Conservation (phyloP, 2,797 vertebrate species). For the Cryptoprocta ferox region DNA sequence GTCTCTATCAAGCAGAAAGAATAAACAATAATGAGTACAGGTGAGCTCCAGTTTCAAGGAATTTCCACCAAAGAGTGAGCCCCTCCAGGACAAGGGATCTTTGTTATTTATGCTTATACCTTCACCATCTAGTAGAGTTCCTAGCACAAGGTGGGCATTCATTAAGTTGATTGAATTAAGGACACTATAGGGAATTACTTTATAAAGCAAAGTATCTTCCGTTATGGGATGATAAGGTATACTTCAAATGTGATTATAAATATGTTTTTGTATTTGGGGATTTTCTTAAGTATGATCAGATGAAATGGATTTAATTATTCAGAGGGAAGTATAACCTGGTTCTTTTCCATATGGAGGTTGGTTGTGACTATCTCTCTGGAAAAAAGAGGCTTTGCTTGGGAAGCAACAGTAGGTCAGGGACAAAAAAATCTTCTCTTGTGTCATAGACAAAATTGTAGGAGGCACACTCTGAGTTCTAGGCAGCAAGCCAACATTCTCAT, state of each 20-base stretch:
- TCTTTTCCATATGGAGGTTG: conserved; percentile 1
- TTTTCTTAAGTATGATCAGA: conserved; percentile 25
- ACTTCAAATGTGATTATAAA: conserved; percentile 9
- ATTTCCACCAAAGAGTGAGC: neutral
- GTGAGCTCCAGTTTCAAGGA: neutral
- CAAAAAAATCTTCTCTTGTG: neutral
- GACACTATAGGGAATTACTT: neutral
- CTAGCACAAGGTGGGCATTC: neutral
- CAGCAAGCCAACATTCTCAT: neutral
- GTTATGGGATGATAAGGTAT: neutral
- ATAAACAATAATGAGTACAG: neutral
- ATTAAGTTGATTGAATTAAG: neutral
- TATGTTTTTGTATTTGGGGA: neutral
- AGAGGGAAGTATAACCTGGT: conserved; percentile 26
- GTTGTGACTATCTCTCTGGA: conserved; percentile 37
- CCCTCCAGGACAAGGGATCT: neutral
- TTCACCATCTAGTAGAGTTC: neutral
- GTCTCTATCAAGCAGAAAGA: neutral
- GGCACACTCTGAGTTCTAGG: neutral
- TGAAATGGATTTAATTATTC: conserved; percentile 22
- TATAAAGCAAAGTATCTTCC: conserved; percentile 18
- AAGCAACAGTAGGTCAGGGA: neutral
- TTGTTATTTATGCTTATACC: neutral
- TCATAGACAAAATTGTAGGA: conserved; percentile 9
- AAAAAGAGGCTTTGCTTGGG: conserved; percentile 9